Base-by-base conservation (phyloP, 2,797 vertebrate species). In the Podarcis siculus region DNA sequence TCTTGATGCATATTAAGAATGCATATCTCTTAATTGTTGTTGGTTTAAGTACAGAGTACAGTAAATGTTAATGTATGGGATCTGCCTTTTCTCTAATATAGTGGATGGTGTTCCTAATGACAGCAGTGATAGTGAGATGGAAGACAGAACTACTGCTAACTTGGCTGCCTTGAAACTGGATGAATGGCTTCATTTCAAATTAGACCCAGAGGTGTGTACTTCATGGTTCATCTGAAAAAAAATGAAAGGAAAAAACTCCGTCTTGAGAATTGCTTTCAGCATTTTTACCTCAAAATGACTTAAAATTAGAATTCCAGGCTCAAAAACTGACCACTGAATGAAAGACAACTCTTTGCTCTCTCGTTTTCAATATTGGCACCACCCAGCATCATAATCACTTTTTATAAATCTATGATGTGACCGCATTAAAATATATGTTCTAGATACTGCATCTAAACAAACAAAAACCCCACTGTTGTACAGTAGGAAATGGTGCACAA, bases 121-220 rank as follows among this genome's bases (percentile, higher is more conserved):
- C 76, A 94, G 95, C 91, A 99, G 98, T 93, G 99, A 99, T 92
- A 99, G 98, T 93, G 98, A 98, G 89, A 94, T 95, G 86, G 99
- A 99, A 83, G 98, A 98, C 73, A 94, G 89, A 89, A 94, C 95
- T 80, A 95, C 94, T 66, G 91, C 95, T 80, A 93, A 96, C 55
- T 91, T 97, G 35, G 94, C 97, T 30, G 91, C 98, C 3, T 92
- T 99, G 86, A 98, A 97, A 93, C 95, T 99, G 49, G 98, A 99
- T 89, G 98, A 99, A 13, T 98, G 98, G 98, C 97, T 99, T 3
- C 94, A 96, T 92, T 98, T 99, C 93, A 98, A 94, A 89, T 35
- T 98, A 90, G 98, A 98, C 58, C 96, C 92, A 91, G 97, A 99
- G 96, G 99, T 99, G 93, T 89, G 94, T 92, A 82, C 30, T 73